phyloP scores from a whole-genome alignment of 2,888 invertebrate species.

The Sesia apiformis region DNA sequence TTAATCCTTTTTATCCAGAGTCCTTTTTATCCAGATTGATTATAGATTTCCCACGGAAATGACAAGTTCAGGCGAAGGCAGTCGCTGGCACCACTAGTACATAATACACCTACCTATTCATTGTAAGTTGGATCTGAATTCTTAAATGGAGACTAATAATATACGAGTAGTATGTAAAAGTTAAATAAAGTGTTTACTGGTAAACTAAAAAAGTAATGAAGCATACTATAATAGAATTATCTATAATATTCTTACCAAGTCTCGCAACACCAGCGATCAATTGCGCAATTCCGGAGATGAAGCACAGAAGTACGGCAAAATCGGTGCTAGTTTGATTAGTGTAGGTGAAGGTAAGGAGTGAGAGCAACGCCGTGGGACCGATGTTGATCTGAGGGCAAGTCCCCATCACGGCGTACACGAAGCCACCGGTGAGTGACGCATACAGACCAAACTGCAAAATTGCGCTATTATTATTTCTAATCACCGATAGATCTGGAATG shows the following conservation, averaged over 20 bases:
- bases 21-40: too few species aligned
- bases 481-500: not conserved
- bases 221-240: too few species aligned
- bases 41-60: too few species aligned
- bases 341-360: conserved; percentile 81
- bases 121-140: too few species aligned
- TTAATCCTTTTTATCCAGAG: too few species aligned
- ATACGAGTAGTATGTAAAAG: too few species aligned
- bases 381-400: conserved; percentile 79
- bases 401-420: conserved; percentile 85
- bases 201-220: too few species aligned
- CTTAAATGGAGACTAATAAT: too few species aligned
- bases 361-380: conserved; percentile 84
- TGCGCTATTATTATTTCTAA: not conserved
- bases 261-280: conserved; percentile 77
- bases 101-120: too few species aligned
- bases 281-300: conserved; percentile 78
- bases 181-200: too few species aligned
- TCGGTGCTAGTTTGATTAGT: conserved; percentile 74
- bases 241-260: conserved; percentile 65
- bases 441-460: conserved; percentile 85
- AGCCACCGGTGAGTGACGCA: conserved; percentile 84
- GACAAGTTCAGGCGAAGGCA: too few species aligned
- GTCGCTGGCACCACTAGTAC: too few species aligned
- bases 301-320: conserved; percentile 78